A percentile compares a stretch with the other conserved stretches of the same genome.
Conservation (phyloP, 1,140 invertebrate species). For the Brachionus asplanchnoidis region DNA sequence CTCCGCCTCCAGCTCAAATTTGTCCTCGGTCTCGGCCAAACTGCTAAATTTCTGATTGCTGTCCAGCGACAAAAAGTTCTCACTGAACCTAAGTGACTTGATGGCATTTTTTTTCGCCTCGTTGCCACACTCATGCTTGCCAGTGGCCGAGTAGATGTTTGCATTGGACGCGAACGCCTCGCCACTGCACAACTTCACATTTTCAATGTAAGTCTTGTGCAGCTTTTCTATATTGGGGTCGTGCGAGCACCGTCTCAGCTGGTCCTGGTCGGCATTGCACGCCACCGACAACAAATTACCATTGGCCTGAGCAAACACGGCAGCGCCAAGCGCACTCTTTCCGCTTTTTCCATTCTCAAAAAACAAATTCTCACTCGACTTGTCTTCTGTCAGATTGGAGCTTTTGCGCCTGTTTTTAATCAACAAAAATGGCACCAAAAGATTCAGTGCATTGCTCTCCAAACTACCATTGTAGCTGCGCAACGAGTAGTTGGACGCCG, state of each 20-base stretch:
- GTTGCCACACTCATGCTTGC: not conserved
- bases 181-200: not conserved
- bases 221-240: constrained; percentile 26
- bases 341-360: not conserved
- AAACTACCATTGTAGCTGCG: not conserved
- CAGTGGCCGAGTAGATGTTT: not conserved
- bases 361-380: not conserved
- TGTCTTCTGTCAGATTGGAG: not conserved
- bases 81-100: not conserved
- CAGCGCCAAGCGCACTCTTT: not conserved
- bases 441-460: not conserved
- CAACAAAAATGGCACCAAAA: constrained; percentile 6
- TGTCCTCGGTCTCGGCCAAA: not conserved
- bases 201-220: constrained; percentile 18
- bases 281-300: not conserved
- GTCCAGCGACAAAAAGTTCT: not conserved
- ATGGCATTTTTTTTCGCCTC: not conserved
- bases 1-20: not conserved
- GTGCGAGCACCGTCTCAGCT: not conserved
- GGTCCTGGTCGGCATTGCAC: not conserved
- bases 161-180: not conserved
- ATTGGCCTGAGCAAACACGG: not conserved
- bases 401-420: constrained; percentile 6
- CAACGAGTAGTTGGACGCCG: not conserved
- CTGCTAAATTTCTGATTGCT: not conserved